Evolutionary conservation across 2,113 vertebrate genomes (phyloP), one percentile per base, ranked within the genome.

Genomic region (Ranitomeya variabilis): DNA sequence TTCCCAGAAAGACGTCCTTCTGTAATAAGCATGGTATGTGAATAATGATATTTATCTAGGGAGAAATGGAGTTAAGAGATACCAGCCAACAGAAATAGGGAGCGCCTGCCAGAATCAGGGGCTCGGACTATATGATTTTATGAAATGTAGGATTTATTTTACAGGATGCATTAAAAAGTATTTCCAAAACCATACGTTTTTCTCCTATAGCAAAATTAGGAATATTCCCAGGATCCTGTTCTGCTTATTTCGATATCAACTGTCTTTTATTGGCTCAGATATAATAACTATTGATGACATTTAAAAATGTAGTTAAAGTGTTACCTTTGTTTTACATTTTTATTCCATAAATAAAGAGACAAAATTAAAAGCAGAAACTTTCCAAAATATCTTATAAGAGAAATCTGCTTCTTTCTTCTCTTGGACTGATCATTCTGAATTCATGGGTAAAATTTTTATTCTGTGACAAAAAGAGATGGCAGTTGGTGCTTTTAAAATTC

Each of bases 11-110:
- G 83, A 80, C 19, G 71, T 74, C 60, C 59, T 8, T 76, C 55
- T 77, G 67, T 64, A 88, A 83, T 77, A 31, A 57, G 6, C 55
- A 54, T 55, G 80, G 73, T 89, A 84, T 89, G 73, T 79, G 87
- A 57, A 84, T 69, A 89, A 84, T 84, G 81, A 80, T 77, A 83
- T 77, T 88, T 60, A 84, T 84, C 57, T 84, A 69, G 82, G 82
- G 82, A 52, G 73, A 88, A 82, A 77, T 0, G 18, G 37, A 80
- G 64, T 57, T 80, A 80, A 37, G 31, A 80, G 77, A 80, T 87
- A 87, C 86, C 64, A 79, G 86, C 62, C 86, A 81, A 80, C 86
- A 87, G 86, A 80, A 87, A 87, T 80, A 80, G 14, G 21, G 60
- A 21, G 45, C 19, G 54, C 62, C 77, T 71, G 86, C 86, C 86